Evolutionary conservation across 1,140 invertebrate species (phyloP), one percentile per base, ranked within the genome.

Genomic region (Calosoma granatense): DNA sequence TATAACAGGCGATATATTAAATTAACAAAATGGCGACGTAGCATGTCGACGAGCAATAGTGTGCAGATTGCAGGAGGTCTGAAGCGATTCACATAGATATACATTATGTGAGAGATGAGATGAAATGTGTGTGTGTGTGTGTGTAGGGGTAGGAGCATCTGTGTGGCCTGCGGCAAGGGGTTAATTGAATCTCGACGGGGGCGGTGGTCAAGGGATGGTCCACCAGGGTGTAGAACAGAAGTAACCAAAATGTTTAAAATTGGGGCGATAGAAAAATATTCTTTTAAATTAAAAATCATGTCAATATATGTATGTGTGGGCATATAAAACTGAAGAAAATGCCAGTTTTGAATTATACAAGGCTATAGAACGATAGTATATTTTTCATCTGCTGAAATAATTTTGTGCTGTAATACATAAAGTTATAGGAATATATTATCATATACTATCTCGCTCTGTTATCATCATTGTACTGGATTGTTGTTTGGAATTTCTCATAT

Each of bases 161-260:
- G 41, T 47, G 41, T 47, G 17, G 41, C 41, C 41, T 6, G 6
- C 3, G 51, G 19, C 21, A 22, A 21, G 51, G 51, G 51, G 19
- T 53, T 20, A 53, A 20, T 53, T 17, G 22, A 53, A 20, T 53
- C 51, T 15, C 51, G 9, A 20, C 15, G 20, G 20, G 51, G 51
- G 19, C 2, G 17, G 41, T 47, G 26, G 26, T 9, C 26, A 36
- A n/a, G n/a, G n/a, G n/a, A n/a, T n/a, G n/a, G n/a, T n/a, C n/a
- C 26, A n/a, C 26, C 26, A 36, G n/a, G n/a, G 6, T 66, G 65
- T 57, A 69, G 66, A 56, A 61, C 56, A 69, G 66, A 65, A 69
- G 59, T 66, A n/a, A 66, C 58, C 60, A 60, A 62, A 57, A 17
- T 56, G 17, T 56, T 56, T 56, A 21, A n/a, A 14, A n/a, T n/a